Evolutionary conservation across 2,113 vertebrate genomes (phyloP), one percentile per base, ranked within the genome.

Genomic region (Prunella himalayana): DNA sequence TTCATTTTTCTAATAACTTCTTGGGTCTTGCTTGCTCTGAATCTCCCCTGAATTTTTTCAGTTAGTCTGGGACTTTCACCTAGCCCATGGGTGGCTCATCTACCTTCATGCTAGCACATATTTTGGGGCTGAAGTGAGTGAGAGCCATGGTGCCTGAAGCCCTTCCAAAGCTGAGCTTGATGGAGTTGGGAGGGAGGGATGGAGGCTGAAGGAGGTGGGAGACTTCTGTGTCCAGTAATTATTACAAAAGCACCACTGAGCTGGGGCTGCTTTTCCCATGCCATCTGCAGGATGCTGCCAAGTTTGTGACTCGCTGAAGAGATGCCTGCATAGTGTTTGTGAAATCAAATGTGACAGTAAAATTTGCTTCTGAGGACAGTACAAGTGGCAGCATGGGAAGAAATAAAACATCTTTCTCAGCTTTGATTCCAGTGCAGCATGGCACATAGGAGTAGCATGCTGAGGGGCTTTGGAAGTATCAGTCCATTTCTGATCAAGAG

Each of bases 301-400:
- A 94, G 73, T 91, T 82, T 90, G 78, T 91, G 90, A 37, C 57
- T 85, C 0, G 2, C 78, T 94, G 72, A 68, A 92, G 64, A 30
- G 77, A 75, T 84, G 81, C 84, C 91, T 6, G 18, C 53, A 72
- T 94, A 85, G 90, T 90, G 70, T 94, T 94, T 89, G 95, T 96
- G 95, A 95, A 97, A 93, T 94, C 70, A 85, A 77, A 92, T 73
- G 90, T 90, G 82, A 92, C 88, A 61, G 70, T 72, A 77, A 85
- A 93, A 54, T 93, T 50, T 87, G 61, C 59, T 87, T 87, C 73
- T 88, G 92, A 92, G 94, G 82, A 85, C 59, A 54, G 27, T 42
- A 30, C 70, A 76, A 90, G 75, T 80, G 57, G 50, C 63, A 94
- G 90, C 63, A 39, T 73, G 71, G 68, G 79, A 69, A 88, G 79